These are phyloP conservation scores for Plagodis dolabraria DNA, from an alignment of 2,888 invertebrate genomes.

Conservation along the genomic window DNA sequence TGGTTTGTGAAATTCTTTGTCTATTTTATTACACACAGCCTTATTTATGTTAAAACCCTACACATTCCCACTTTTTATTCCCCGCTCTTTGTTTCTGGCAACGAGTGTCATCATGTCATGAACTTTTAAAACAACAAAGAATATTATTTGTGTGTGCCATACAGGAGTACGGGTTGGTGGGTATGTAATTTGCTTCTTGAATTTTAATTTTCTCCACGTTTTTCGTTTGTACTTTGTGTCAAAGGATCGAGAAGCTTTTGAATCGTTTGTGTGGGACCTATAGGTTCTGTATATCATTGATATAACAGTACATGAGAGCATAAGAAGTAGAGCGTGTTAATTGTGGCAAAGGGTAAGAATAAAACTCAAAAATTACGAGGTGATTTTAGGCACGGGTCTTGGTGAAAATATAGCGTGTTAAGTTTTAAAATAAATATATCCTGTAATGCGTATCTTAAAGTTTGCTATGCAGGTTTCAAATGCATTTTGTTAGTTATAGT, in stretches of 20 bases:
- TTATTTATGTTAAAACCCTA: neutral
- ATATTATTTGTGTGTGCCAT: conserved; percentile 1
- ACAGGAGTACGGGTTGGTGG: neutral
- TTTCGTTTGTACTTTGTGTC: conserved; percentile 29
- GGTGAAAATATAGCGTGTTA: no score
- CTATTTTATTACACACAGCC: no score
- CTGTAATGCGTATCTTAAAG: no score
- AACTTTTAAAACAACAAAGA: conserved; percentile 27
- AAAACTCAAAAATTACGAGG: no score
- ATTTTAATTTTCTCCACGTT: conserved; percentile 30
- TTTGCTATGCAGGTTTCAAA: no score
- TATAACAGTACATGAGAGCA: no score
- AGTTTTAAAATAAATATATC: no score
- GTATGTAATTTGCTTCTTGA: conserved; percentile 16
- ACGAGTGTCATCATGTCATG: conserved; percentile 13
- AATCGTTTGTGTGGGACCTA: neutral
- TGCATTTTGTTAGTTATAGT: no score
- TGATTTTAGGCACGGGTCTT: no score
- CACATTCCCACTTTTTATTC: neutral
- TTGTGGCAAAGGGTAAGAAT: no score
- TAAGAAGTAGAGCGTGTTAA: no score
- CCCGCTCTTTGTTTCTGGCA: neutral
- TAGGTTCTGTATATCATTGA: no score
- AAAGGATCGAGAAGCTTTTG: conserved; percentile 14
- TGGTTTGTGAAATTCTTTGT: neutral